Evolutionary conservation across 2,113 vertebrate genomes (phyloP), one percentile per base, ranked within the genome.

Genomic region (Nothobranchius furzeri): DNA sequence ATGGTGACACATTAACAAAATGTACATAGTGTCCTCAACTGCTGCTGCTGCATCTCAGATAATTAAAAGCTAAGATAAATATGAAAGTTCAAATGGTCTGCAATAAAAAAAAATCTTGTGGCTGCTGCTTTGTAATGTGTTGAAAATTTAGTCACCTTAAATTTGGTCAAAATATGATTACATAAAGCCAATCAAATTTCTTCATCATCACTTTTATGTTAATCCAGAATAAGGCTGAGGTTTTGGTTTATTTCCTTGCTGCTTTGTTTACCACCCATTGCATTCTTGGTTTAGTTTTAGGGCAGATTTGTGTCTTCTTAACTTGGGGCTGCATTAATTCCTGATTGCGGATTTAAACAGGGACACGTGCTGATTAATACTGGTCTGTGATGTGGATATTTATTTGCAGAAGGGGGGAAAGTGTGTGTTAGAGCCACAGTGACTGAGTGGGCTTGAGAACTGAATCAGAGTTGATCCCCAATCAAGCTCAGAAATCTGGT

Each of bases 401-500:
- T 15, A 45, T 46, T 50, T 76, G n/a, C 60, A 48, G 73, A 24
- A 7, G 37, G 55, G 58, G 64, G 46, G 75, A 79, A 67, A 77
- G 66, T 40, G 67, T 53, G 45, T 49, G 68, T 60, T 20, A 40
- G 56, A 15, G 20, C 70, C 9, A 20, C 7, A 40, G 60, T 59
- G 64, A 53, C 59, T 68, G 57, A 65, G 66, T 55, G 69, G 68
- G 62, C 75, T 73, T 59, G 61, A 78, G 58, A 64, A 81, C 77
- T 84, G 85, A 89, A 90, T 88, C 80, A 79, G 75, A 73, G 81
- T 89, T 90, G 87, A 91, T 90, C 90, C 83, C 75, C 67, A 85
- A 91, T 89, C 86, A 86, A 66, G 66, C 78, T 74, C 48, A 74
- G 74, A 88, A 85, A 90, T 90, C 87, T 83, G 61, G 65, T 71